Evolutionary conservation across 2,113 vertebrate genomes (phyloP).

Genomic region (Phylloscopus trochiloides): DNA sequence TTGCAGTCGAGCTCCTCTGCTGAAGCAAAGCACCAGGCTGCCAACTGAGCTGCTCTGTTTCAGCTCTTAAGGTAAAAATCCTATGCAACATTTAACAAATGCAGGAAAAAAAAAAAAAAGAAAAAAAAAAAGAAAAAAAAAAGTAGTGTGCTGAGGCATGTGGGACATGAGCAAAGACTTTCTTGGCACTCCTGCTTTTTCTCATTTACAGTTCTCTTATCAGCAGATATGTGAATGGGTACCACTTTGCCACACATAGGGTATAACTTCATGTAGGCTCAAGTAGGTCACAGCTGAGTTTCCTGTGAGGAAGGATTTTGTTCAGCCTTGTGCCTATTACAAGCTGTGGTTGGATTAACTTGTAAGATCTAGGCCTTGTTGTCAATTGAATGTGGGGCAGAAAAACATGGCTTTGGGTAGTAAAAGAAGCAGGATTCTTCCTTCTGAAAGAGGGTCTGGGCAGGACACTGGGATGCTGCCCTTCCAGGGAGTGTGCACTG

Average conservation of each 20-base stretch:
- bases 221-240: neutral
- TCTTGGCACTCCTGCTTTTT: neutral
- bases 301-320: slow-evolving; percentile 6
- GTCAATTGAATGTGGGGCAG: neutral
- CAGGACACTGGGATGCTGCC: neutral
- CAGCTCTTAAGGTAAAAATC: neutral
- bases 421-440: neutral
- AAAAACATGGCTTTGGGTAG: neutral
- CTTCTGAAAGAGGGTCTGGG: neutral
- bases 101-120: neutral
- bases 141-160: neutral
- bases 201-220: neutral
- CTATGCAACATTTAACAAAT: neutral
- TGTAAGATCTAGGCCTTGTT: neutral
- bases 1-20: neutral
- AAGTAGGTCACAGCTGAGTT: slow-evolving; percentile 7
- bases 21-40: neutral
- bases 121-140: no score
- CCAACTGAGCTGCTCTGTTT: neutral
- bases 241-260: neutral
- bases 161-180: neutral
- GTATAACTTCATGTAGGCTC: neutral
- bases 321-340: neutral
- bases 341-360: neutral
- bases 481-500: no score